A percentile compares a stretch with the other conserved stretches of the same genome.
phyloP scores from a whole-genome alignment of 35 echinoderm and acorn worm genomes.

The Apostichopus japonicus region DNA sequence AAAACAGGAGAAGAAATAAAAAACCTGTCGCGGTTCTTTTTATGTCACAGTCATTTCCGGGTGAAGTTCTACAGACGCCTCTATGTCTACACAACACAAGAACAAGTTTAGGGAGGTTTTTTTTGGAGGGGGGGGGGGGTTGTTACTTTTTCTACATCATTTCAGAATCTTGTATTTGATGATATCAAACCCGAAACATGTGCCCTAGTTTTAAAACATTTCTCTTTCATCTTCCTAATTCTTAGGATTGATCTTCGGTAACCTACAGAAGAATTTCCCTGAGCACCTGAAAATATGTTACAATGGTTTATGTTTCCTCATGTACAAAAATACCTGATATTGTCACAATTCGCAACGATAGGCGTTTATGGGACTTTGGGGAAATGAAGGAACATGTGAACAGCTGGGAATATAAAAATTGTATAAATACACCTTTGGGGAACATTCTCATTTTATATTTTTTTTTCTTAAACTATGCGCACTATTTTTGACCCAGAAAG shows the following conservation, averaged over 20 bases:
- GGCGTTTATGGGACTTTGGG: background rate
- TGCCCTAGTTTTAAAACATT: no score
- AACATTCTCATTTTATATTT: background rate
- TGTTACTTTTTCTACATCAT: no score
- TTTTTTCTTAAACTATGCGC: background rate
- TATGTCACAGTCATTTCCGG: background rate
- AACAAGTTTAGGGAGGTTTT: background rate
- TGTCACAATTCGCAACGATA: background rate
- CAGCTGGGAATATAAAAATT: conserved; percentile 14
- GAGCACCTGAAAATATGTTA: background rate
- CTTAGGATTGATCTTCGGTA: no score
- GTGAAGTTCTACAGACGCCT: background rate
- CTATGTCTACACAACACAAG: background rate
- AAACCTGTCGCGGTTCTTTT: background rate
- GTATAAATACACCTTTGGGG: background rate
- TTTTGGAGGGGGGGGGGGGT: no score
- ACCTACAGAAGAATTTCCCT: no score
- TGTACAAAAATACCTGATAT: background rate
- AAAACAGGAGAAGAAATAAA: no score
- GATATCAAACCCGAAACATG: no score
- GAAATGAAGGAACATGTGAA: conserved; percentile 3
- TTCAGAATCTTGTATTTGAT: no score
- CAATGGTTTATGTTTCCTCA: background rate
- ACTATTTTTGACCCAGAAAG: conserved; percentile 13
- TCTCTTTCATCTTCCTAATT: no score